A percentile compares a stretch with the other conserved stretches of the same genome.
Conservation (phyloP, 2,797 vertebrate genomes). For the Acanthurus leucopareius region DNA sequence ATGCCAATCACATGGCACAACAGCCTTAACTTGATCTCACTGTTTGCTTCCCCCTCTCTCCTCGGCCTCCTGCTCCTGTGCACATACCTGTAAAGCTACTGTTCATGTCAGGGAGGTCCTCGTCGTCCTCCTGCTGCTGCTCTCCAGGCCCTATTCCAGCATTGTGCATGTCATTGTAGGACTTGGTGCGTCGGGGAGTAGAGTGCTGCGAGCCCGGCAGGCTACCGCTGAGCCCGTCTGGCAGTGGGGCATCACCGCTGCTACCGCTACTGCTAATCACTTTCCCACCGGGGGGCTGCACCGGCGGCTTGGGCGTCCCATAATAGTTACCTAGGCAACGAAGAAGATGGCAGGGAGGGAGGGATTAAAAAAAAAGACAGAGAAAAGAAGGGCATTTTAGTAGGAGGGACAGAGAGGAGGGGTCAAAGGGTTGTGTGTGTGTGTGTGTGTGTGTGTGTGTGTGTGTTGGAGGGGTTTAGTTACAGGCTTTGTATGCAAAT, state of each 20-base stretch:
- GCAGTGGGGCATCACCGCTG: constrained; percentile 92
- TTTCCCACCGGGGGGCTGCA: constrained; percentile 96
- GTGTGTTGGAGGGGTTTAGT: constrained; percentile 20
- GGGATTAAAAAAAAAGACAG: constrained; percentile 50
- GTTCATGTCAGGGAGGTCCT: constrained; percentile 98
- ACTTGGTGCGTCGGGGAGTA: constrained; percentile 95
- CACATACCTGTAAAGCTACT: constrained; percentile 97
- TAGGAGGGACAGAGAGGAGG: constrained; percentile 31
- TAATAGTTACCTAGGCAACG: constrained; percentile 99
- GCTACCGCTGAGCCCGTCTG: constrained; percentile 87
- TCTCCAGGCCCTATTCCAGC: constrained; percentile 96
- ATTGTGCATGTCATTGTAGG: constrained; percentile 99
- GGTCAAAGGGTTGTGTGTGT: constrained; percentile 46
- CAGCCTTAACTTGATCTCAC: not conserved
- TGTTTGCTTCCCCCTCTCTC: not conserved
- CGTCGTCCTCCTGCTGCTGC: constrained; percentile 94
- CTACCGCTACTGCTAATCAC: constrained; percentile 90
- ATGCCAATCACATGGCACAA: not conserved
- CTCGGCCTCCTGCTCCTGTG: not conserved
- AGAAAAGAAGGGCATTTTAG: constrained; percentile 57
- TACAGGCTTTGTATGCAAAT: constrained; percentile 73
- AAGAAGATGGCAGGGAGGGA: constrained; percentile 84
- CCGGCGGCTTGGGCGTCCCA: constrained; percentile 99
- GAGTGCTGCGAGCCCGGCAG: constrained; percentile 93
- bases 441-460: constrained; percentile 18